These are phyloP conservation scores for Nasonia oneida DNA, from an alignment of 2,888 invertebrate species.

Conservation along the genomic window DNA sequence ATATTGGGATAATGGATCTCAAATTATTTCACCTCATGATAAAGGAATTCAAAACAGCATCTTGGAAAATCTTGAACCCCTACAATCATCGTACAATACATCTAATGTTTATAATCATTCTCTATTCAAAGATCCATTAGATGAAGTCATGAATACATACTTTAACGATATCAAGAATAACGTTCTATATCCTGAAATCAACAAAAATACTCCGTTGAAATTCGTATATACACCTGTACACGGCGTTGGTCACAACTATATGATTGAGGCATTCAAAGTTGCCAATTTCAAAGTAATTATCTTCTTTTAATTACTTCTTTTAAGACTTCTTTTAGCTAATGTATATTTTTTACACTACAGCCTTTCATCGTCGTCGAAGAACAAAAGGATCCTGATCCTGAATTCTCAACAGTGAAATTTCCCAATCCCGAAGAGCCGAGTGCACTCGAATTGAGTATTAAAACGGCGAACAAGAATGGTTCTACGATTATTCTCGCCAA, in stretches of 20 bases:
- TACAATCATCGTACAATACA: constrained; percentile 89
- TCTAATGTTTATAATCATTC: constrained; percentile 81
- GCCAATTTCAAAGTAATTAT: constrained; percentile 86
- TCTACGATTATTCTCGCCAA: constrained; percentile 93
- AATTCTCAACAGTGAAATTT: constrained; percentile 97
- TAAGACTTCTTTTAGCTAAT: neutral
- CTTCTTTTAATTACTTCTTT: constrained; percentile 19
- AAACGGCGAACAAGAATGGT: constrained; percentile 86
- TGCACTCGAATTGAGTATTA: constrained; percentile 87
- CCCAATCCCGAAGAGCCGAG: constrained; percentile 98
- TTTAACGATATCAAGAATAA: constrained; percentile 82
- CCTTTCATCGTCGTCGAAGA: constrained; percentile 85
- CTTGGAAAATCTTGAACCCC: constrained; percentile 87
- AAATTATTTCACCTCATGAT: constrained; percentile 96
- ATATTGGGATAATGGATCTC: constrained; percentile 96
- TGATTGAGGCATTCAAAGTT: constrained; percentile 87
- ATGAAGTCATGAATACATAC: constrained; percentile 86
- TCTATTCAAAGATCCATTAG: constrained; percentile 85
- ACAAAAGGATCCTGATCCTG: constrained; percentile 95
- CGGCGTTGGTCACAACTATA: constrained; percentile 93
- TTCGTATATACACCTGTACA: constrained; percentile 98
- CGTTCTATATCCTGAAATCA: constrained; percentile 82
- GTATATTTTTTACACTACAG: constrained; percentile 74
- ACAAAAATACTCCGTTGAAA: constrained; percentile 81
- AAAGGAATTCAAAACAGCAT: constrained; percentile 91